These are phyloP conservation scores for Styela clava DNA, from an alignment of 23 tunicate genomes.

Conservation along the genomic window DNA sequence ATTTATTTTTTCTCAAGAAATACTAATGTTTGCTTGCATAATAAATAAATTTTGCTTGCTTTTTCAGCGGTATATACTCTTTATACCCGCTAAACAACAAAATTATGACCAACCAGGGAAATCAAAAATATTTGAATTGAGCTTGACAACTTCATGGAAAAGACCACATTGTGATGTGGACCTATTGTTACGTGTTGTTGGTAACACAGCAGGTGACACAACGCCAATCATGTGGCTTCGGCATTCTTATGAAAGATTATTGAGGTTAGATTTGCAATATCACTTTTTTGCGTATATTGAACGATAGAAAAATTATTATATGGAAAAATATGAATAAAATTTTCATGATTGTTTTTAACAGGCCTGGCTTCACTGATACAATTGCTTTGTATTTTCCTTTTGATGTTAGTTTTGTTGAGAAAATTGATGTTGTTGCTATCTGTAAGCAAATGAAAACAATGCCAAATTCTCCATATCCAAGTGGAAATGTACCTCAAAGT, in stretches of 20 bases:
- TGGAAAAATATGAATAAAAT: no score
- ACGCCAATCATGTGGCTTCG: conserved; percentile 71
- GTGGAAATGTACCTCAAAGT: neutral
- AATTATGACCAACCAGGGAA: neutral
- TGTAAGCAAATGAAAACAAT: neutral
- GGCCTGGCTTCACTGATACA: conserved; percentile 52
- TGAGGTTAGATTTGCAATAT: conserved; percentile 33
- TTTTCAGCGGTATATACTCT: conserved; percentile 55
- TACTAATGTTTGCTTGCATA: no score
- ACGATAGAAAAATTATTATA: neutral
- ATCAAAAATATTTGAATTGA: conserved; percentile 43
- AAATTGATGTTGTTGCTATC: conserved; percentile 39
- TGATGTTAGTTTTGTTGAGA: conserved; percentile 24
- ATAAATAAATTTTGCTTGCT: no score
- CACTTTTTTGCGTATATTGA: neutral
- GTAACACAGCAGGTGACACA: conserved; percentile 1
- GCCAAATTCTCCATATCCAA: neutral
- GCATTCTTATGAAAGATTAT: conserved; percentile 34
- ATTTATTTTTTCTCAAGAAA: no score
- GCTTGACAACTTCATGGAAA: conserved; percentile 35
- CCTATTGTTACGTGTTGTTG: conserved; percentile 41
- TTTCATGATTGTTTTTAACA: conserved; percentile 1
- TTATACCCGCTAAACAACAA: conserved; percentile 30
- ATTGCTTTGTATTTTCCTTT: conserved; percentile 37
- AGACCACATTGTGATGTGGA: conserved; percentile 33